Conservation (phyloP, 2,113 vertebrate genomes). For the Pelobates fuscus region DNA sequence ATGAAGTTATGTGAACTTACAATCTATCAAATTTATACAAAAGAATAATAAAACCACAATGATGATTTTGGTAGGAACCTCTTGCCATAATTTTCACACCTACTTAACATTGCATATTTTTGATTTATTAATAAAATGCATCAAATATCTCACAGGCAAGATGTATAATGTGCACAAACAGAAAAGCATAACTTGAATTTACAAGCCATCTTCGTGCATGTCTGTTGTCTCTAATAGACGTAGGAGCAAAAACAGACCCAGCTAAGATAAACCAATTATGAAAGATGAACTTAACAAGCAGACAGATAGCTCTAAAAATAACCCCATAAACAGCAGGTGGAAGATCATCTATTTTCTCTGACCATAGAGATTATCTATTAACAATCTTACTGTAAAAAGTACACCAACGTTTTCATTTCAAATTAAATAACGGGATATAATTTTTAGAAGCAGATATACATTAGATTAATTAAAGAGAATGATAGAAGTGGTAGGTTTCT, state of each 20-base stretch:
- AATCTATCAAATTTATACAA: no score
- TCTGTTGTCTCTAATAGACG: constrained; percentile 23
- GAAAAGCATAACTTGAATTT: not conserved
- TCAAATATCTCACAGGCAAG: not conserved
- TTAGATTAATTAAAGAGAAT: no score
- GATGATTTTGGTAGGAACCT: no score
- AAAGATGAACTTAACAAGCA: constrained; percentile 39
- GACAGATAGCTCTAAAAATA: constrained; percentile 46
- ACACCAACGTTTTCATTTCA: not conserved
- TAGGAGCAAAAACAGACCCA: constrained; percentile 41
- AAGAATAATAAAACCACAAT: no score
- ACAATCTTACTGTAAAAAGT: not conserved
- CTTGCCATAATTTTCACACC: no score
- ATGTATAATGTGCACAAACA: not conserved
- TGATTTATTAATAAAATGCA: no score
- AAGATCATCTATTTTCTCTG: constrained; percentile 13
- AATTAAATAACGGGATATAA: no score
- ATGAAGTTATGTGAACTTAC: no score
- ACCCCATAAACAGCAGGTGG: constrained; percentile 38
- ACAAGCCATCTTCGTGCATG: constrained; percentile 10
- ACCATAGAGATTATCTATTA: constrained; percentile 14
- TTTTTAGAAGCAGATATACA: no score
- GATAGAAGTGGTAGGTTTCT: no score
- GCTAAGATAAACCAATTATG: constrained; percentile 47
- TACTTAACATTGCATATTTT: no score